phyloP scores from a whole-genome alignment of 1,140 invertebrate species.

The Sarcophaga bullata region DNA sequence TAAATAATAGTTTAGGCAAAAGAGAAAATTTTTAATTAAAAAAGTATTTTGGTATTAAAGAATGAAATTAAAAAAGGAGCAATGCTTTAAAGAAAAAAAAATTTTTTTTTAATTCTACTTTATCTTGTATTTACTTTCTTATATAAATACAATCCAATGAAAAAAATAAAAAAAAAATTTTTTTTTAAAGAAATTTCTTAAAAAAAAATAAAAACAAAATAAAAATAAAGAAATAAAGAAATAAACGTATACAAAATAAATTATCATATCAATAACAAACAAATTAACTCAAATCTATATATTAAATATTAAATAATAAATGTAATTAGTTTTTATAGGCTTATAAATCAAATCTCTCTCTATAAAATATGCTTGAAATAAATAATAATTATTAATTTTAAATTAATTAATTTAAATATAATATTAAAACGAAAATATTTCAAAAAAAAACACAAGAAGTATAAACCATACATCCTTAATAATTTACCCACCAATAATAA shows the following conservation, averaged over 20 bases:
- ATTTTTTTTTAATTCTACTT: neutral
- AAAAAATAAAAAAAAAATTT: too few relatives aligned
- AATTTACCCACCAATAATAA: conserved; percentile 19
- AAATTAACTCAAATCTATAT: neutral
- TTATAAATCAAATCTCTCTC: neutral
- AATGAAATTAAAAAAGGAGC: neutral
- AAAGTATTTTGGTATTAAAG: neutral
- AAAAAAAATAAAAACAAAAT: neutral
- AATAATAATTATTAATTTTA: neutral
- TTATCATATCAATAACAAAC: conserved; percentile 22
- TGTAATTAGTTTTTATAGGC: conserved; percentile 31
- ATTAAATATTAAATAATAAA: conserved; percentile 22
- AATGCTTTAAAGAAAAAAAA: neutral
- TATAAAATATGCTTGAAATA: conserved; percentile 10
- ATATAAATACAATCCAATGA: neutral
- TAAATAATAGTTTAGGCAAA: conserved; percentile 18
- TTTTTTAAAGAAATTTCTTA: neutral
- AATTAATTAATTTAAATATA: neutral
- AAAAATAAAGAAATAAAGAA: neutral
- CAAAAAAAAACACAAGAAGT: too few relatives aligned
- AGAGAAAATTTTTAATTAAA: neutral
- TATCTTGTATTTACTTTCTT: neutral
- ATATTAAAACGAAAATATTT: too few relatives aligned
- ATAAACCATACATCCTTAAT: neutral
- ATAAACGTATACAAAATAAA: neutral